Evolutionary conservation across 2,113 vertebrate genomes (phyloP).

Genomic region (Cyphomyrus plagiostoma): DNA sequence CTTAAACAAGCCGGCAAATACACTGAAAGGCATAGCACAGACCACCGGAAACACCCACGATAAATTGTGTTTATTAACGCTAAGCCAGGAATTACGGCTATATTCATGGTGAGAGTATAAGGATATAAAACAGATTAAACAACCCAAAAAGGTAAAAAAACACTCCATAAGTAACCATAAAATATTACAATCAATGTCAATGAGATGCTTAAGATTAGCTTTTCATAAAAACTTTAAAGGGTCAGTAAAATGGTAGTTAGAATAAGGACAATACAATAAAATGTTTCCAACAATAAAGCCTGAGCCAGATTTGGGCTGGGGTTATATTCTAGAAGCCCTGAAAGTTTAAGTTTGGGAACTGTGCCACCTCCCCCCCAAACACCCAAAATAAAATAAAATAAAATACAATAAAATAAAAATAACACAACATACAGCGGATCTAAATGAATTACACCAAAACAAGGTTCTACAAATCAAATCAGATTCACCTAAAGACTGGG

Average conservation of each 20-base stretch:
- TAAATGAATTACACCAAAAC: neutral
- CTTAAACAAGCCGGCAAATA: neutral
- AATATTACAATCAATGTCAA: neutral
- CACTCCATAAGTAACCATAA: neutral
- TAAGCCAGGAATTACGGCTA: neutral
- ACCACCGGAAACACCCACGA: neutral
- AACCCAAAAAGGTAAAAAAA: neutral
- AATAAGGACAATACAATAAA: neutral
- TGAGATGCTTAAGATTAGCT: neutral
- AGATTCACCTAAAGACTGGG: neutral
- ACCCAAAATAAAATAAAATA: neutral
- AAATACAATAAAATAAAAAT: too few relatives aligned
- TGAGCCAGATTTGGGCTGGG: neutral
- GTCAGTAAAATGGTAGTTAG: neutral
- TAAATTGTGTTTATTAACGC: neutral
- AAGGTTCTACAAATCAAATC: neutral
- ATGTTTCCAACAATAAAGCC: neutral
- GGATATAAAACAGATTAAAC: neutral
- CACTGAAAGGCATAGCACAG: neutral
- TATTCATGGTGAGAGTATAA: neutral
- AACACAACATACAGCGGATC: neutral
- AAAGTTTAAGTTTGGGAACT: neutral
- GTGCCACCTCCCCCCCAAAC: neutral
- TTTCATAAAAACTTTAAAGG: neutral
- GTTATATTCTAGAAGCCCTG: neutral